Evolutionary conservation across 2,113 vertebrate species (phyloP), one percentile per base, ranked within the genome.

Genomic region (Scopus umbretta): DNA sequence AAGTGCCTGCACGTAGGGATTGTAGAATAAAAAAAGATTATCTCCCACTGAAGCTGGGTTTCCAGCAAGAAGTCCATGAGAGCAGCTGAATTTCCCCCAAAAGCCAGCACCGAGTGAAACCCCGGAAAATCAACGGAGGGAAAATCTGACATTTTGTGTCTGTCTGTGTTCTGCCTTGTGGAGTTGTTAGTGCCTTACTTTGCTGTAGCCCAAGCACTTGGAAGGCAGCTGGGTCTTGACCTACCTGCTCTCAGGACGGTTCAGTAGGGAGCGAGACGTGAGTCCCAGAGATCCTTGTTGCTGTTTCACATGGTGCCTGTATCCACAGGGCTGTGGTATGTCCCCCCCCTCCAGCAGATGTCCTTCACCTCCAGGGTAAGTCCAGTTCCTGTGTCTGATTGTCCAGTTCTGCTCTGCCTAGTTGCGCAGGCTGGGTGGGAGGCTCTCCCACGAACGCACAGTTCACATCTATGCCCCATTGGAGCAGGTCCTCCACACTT

Each of bases 381-480:
- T 75, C 36, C 49, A 3, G 0, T 45, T 52, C 32, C 36, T 6
- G 0, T 47, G 5, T 38, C 15, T 5, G 20, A 10, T 45, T 8
- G 18, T 65, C n/a, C 4, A 1, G 30, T 56, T 74, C 55, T 26
- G 26, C 55, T n/a, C 61, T 67, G 30, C 42, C 10, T 32, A 9
- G 25, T 15, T 27, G 61, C 16, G 26, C 25, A 14, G 49, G 40
- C 55, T 14, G 55, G 15, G 17, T 23, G 30, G 26, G 55, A 43
- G 10, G 9, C 36, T 71, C 19, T 55, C 30, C 42, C 27, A 4
- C 40, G 38, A 49, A 43, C 19, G n/a, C 53, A 8, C 4, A 5
- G 12, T 6, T 49, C 3, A 0, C 22, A 13, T 22, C 42, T 34
- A 1, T 32, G 53, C 16, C 59, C 16, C 14, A 0, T 21, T 30